Conservation (phyloP, 2,113 vertebrate species). For the Pterocles gutturalis region DNA sequence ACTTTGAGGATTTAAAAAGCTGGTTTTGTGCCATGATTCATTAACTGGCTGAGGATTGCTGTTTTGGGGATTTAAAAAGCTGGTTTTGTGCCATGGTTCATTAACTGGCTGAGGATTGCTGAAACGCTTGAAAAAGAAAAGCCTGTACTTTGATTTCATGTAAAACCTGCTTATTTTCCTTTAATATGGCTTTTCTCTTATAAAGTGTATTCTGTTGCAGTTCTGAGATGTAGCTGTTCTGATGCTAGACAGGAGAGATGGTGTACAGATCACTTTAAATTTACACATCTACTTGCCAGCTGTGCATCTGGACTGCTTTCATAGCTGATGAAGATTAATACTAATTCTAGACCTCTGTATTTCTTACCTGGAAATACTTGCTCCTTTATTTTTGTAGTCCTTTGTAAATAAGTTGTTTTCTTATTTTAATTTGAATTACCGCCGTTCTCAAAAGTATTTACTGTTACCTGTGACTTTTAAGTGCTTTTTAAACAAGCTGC, state of each 20-base stretch:
- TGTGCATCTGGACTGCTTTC: neutral
- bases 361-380: neutral
- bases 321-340: neutral
- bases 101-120: neutral
- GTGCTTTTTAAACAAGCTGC: neutral
- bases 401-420: neutral
- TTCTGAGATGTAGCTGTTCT: neutral
- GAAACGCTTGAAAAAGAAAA: neutral
- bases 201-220: neutral
- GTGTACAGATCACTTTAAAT: neutral
- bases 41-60: neutral
- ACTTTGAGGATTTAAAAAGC: neutral
- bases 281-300: neutral
- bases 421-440: neutral
- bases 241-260: neutral
- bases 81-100: neutral
- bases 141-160: neutral
- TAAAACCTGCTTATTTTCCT: neutral
- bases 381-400: neutral
- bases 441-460: neutral
- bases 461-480: neutral
- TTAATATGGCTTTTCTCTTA: neutral
- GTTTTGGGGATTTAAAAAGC: neutral
- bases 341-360: neutral
- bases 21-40: neutral